Base-by-base conservation (phyloP, 2,888 invertebrate genomes). In the Chrysolina oricalcia region DNA sequence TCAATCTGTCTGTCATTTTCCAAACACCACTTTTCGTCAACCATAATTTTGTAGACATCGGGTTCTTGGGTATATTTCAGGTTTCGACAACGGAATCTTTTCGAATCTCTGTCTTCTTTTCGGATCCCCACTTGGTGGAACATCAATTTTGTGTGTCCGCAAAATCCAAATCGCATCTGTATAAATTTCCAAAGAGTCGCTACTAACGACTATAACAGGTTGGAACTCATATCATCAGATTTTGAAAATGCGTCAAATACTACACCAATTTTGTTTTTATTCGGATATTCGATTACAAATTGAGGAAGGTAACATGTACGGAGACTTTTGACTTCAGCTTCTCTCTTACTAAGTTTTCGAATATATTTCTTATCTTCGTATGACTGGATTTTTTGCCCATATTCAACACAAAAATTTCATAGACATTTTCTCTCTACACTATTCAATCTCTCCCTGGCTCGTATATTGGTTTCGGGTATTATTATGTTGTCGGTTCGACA, bases 141-240 rank as follows among this genome's bases (percentile, higher is more conserved):
- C 53, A 53, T 53, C 15, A 6, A 3, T 21, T 21, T 17, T 21
- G 10, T 2, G 53, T 53, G 6, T 53, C 53, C 53, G 15, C 53
- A 53, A 21, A 53, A 53, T 53, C 48, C 48, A 17, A 48, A 48
- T n/a, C n/a, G n/a, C n/a, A n/a, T n/a, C n/a, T n/a, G n/a, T n/a
- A n/a, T n/a, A n/a, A n/a, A n/a, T 17, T 48, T 48, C 48, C 48
- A 48, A 48, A 48, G 48, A 6, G 5, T 48, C 15, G 48, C 48
- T n/a, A 48, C 48, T 17, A 27, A 27, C 27, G 27, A 27, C 27
- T 27, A 5, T 27, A 27, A 27, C 2, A 27, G 27, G 5, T 27
- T 5, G 3, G 10, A 53, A 21, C 13, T 53, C 4, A 17, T 9
- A 21, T 13, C 53, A 53, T 53, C 10, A 4, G 53, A 53, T 21